Evolutionary conservation across 1,140 invertebrate genomes (phyloP), one percentile per base, ranked within the genome.

Genomic region (Ceratina calcarata): DNA sequence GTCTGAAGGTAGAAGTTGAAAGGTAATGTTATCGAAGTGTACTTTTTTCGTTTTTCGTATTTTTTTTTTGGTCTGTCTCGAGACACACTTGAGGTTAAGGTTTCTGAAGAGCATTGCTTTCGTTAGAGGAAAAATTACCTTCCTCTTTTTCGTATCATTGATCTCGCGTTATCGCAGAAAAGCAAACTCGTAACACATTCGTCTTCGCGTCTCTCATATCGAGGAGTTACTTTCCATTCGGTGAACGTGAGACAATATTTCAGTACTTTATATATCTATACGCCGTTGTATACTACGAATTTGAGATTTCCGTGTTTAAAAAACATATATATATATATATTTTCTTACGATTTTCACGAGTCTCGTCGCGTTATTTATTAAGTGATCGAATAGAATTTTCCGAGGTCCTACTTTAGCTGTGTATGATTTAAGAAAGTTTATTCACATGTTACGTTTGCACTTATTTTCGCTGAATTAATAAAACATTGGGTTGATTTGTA

Each of bases 311-410:
- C 64, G 71, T 74, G 53, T 79, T 81, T 77, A 53, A 49, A 74
- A 64, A 57, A 69, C 51, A 57, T 51, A 74, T 37, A 81, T 75
- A 85, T 82, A 85, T 85, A 81, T 75, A 85, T 82, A 85, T 85
- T 82, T 86, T 85, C 51, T 78, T 85, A 86, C 66, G n/a, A 73
- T 82, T 78, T 75, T 61, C 20, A 68, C 73, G 51, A 61, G 15
- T 58, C 78, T 68, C 49, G 6, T 65, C 66, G 22, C 61, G 55
- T 62, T 51, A 13, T 80, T 79, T 73, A 27, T 49, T 55, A 62
- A 58, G 60, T 69, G 61, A 51, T 20, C 32, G 58, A 58, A 62
- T 60, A 61, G 58, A 16, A 20, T 70, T 80, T 83, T 80, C 3
- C 37, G 24, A 71, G 12, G 37, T 1, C 49, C 10, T 73, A 51